Conservation (phyloP, 1,140 invertebrate species). For the Neomicropteryx cornuta region DNA sequence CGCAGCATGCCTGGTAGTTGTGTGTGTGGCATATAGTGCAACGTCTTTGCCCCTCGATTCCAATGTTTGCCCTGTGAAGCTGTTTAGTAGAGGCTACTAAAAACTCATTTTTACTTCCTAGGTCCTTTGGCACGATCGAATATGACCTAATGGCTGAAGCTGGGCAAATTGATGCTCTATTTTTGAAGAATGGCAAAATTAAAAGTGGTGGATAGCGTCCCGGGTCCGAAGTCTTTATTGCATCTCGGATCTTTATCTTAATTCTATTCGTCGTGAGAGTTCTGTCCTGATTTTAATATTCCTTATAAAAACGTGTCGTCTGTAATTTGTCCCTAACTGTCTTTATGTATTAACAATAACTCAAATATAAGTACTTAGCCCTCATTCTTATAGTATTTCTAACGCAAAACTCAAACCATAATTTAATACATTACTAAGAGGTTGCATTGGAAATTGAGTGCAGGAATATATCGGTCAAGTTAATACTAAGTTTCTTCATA, state of each 20-base stretch:
- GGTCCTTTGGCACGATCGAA: neutral
- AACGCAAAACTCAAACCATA: conserved; percentile 10
- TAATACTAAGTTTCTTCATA: too few relatives aligned
- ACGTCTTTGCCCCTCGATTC: conserved; percentile 15
- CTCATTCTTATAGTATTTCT: conserved; percentile 6
- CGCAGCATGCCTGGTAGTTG: conserved; percentile 15
- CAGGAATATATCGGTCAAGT: too few relatives aligned
- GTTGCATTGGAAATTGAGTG: too few relatives aligned
- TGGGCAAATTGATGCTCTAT: conserved; percentile 8
- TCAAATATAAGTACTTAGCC: conserved; percentile 6
- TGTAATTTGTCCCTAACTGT: conserved; percentile 10
- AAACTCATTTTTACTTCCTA: conserved; percentile 2
- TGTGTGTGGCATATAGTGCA: conserved; percentile 13
- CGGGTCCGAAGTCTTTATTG: conserved; percentile 13
- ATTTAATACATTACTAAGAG: too few relatives aligned
- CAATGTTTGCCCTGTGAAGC: conserved; percentile 10
- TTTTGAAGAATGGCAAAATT: conserved; percentile 9
- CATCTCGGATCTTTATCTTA: conserved; percentile 9
- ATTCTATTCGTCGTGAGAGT: conserved; percentile 2
- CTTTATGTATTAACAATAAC: conserved; percentile 9
- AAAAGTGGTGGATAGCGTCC: conserved; percentile 8
- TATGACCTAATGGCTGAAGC: conserved; percentile 6
- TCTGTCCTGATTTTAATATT: conserved; percentile 13
- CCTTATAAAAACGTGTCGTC: conserved; percentile 18
- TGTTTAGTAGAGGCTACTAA: conserved; percentile 10